A percentile compares a stretch with the other conserved stretches of the same genome.
These are phyloP conservation scores for Vimba vimba DNA, from an alignment of 2,113 vertebrate genomes.

Conservation along the genomic window DNA sequence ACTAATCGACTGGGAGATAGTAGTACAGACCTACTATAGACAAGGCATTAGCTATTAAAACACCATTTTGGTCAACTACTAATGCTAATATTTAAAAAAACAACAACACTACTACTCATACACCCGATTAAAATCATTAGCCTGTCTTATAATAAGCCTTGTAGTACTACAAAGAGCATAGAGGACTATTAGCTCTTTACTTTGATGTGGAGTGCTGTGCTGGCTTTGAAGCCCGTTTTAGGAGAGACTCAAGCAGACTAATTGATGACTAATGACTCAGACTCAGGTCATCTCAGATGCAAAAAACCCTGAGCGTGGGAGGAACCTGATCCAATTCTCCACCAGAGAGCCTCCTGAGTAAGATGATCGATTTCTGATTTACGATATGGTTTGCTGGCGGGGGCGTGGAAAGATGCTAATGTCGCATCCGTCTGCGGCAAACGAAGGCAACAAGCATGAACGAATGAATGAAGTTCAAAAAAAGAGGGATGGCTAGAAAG, in stretches of 20 bases:
- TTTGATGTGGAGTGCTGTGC: constrained; percentile 47
- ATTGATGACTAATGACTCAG: constrained; percentile 49
- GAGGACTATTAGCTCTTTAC: constrained; percentile 48
- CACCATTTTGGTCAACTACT: neutral
- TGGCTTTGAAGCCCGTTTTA: constrained; percentile 41
- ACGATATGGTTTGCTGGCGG: constrained; percentile 47
- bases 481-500: neutral
- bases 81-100: constrained; percentile 3
- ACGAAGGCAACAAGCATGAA: neutral
- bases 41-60: neutral
- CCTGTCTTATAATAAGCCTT: neutral
- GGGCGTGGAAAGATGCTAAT: constrained; percentile 5
- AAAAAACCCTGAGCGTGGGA: neutral
- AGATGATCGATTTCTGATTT: constrained; percentile 64
- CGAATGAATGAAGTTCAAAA: neutral
- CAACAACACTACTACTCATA: neutral
- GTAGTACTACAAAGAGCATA: constrained; percentile 25
- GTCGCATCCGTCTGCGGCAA: neutral
- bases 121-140: constrained; percentile 2
- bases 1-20: too few species aligned
- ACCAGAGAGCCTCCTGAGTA: neutral
- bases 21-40: too few species aligned
- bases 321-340: constrained; percentile 7
- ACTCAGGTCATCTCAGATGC: constrained; percentile 34
- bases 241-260: constrained; percentile 44